Evolutionary conservation across 2,113 vertebrate species (phyloP), one percentile per base, ranked within the genome.

Genomic region (Nothoprocta perdicaria): DNA sequence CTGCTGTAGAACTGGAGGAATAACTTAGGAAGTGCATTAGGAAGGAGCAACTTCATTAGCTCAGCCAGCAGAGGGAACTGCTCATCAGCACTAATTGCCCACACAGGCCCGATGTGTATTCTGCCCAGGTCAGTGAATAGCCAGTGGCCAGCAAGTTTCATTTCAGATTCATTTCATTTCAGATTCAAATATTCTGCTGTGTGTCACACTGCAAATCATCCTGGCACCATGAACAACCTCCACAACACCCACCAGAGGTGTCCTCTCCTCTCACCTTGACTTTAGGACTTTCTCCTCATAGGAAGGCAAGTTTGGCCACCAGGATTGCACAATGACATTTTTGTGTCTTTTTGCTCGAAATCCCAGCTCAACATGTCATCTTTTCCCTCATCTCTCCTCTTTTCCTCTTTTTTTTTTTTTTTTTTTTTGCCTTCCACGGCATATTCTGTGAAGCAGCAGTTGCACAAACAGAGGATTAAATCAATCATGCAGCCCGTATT

Each of bases 21-120:
- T 16, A 74, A 89, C 13, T 93, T 93, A 48, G 19, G 48, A 48
- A 48, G 22, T 22, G 22, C 21, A 48, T 48, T 48, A 48, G 48
- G 3, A 46, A 50, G 45, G 38, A 50, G 48, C 14, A 71, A 90
- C 13, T 94, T 93, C 72, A 40, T 77, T 80, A 93, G 81, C 89
- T 95, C 94, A 89, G 91, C 94, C 94, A 94, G 89, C 80, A 95
- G 95, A 96, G 92, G 92, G 92, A 93, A 93, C 94, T 92, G 81
- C 84, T 93, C 80, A 94, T 94, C 92, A 83, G 84, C 68, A 46
- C 60, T 94, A 89, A 89, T 89, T 87, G 65, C 50, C 82, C 79
- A 33, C 7, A 1, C 72, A 72, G 57, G 22, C 31, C 72, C 84
- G 6, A 62, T 3, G 16, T 38, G 40, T 19, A 66, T 8, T 60